Percentiles rank a stretch among this genome's conserved stretches.
Evolutionary conservation across 2,888 invertebrate species (phyloP).

Genomic region (Baccha elongata): DNA sequence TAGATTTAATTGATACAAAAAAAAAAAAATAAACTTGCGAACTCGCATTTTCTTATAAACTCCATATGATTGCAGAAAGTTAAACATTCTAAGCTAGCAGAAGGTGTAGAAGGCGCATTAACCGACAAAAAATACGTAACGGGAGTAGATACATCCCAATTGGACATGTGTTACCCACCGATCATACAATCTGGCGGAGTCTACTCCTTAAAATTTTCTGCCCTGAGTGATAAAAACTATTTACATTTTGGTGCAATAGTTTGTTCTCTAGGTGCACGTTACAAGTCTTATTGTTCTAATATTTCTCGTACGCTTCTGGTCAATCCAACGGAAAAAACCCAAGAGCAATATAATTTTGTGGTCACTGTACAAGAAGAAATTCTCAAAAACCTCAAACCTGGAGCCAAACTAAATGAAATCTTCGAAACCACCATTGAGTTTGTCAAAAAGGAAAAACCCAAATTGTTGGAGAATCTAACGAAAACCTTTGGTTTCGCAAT

Average conservation of each 20-base stretch:
- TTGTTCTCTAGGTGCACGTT: conserved; percentile 96
- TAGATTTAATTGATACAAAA: too few relatives aligned
- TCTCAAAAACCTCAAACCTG: conserved; percentile 91
- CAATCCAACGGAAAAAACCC: conserved; percentile 91
- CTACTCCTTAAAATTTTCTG: conserved; percentile 98
- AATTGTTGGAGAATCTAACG: conserved; percentile 93
- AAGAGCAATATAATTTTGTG: conserved; percentile 96
- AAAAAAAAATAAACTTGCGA: too few relatives aligned
- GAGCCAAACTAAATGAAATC: conserved; percentile 92
- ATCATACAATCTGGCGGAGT: conserved; percentile 99
- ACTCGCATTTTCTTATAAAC: too few relatives aligned
- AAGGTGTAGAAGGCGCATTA: conserved; percentile 96
- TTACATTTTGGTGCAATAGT: conserved; percentile 98
- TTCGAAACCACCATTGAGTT: conserved; percentile 92
- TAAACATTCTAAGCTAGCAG: conserved; percentile 96
- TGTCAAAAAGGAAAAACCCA: conserved; percentile 93
- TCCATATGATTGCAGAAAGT: conserved; percentile 97
- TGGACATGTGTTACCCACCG: conserved; percentile 99
- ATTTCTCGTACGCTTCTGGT: conserved; percentile 97
- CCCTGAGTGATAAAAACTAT: conserved; percentile 95
- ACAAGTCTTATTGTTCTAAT: conserved; percentile 99
- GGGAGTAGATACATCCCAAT: conserved; percentile 92
- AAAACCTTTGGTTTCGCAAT: conserved; percentile 98
- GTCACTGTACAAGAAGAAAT: conserved; percentile 95
- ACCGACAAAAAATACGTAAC: conserved; percentile 98